These are phyloP conservation scores for Megalops atlanticus DNA, from an alignment of 2,113 vertebrate genomes.

Conservation along the genomic window DNA sequence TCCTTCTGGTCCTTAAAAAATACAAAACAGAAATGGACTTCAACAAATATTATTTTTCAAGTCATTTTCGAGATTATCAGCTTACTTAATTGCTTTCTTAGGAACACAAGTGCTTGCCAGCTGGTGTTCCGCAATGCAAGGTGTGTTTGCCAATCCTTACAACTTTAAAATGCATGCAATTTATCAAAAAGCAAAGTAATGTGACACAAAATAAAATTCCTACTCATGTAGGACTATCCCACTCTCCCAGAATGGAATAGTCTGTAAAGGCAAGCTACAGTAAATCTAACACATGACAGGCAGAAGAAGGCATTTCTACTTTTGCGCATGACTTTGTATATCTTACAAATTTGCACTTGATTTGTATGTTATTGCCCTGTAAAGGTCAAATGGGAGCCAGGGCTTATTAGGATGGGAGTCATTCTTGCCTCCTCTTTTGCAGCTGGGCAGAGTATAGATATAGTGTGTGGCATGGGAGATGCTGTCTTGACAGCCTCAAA, in stretches of 20 bases:
- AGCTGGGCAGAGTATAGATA: constrained; percentile 54
- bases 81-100: neutral
- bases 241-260: neutral
- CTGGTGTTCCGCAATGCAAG: neutral
- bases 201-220: neutral
- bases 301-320: neutral
- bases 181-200: neutral
- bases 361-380: constrained; percentile 53
- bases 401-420: constrained; percentile 59
- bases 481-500: no score
- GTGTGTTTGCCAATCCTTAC: neutral
- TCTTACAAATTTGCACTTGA: constrained; percentile 44
- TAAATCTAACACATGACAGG: neutral
- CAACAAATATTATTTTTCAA: constrained; percentile 10
- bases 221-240: neutral
- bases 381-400: constrained; percentile 57
- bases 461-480: constrained; percentile 49
- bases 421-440: constrained; percentile 66
- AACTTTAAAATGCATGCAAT: neutral
- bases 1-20: constrained; percentile 91
- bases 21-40: neutral
- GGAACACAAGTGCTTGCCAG: neutral
- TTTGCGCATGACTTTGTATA: constrained; percentile 11
- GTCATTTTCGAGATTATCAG: constrained; percentile 4
- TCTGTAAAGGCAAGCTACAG: neutral